Evolutionary conservation across 1,140 invertebrate species (phyloP).

Genomic region (Teleopsis dalmanni): DNA sequence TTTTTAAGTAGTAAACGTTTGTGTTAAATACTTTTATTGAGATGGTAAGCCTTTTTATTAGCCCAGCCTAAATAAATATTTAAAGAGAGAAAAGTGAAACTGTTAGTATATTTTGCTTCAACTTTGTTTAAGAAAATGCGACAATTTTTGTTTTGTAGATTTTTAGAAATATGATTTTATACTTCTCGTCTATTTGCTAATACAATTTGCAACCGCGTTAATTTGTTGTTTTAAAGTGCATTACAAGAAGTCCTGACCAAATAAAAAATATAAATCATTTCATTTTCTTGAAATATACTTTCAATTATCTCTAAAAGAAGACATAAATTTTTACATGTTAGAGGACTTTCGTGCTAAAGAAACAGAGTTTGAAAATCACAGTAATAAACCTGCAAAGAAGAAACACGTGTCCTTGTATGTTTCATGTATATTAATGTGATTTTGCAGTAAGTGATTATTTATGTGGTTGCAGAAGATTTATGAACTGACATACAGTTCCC

Average conservation of each 20-base stretch:
- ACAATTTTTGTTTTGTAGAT: conserved; percentile 5
- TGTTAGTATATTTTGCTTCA: conserved; percentile 2
- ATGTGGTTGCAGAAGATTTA: background rate
- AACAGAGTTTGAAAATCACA: too few relatives aligned
- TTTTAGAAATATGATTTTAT: too few relatives aligned
- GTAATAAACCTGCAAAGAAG: too few relatives aligned
- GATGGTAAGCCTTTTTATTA: conserved; percentile 45
- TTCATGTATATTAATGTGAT: background rate
- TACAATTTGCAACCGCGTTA: too few relatives aligned
- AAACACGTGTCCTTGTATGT: background rate
- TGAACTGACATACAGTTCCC: background rate
- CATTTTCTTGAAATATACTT: too few relatives aligned
- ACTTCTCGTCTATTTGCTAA: too few relatives aligned
- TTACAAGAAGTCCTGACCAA: too few relatives aligned
- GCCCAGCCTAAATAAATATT: conserved; percentile 43
- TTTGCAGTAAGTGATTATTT: background rate
- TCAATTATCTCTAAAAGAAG: too few relatives aligned
- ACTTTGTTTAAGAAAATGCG: conserved; percentile 7
- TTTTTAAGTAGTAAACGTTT: conserved; percentile 43
- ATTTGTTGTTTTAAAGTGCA: too few relatives aligned
- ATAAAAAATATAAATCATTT: too few relatives aligned
- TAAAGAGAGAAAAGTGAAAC: background rate
- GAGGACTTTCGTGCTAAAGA: too few relatives aligned
- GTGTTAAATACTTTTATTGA: conserved; percentile 45
- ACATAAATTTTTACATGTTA: too few relatives aligned